These are phyloP conservation scores for Trichosurus vulpecula DNA, from an alignment of 2,797 vertebrate species.

Conservation along the genomic window DNA sequence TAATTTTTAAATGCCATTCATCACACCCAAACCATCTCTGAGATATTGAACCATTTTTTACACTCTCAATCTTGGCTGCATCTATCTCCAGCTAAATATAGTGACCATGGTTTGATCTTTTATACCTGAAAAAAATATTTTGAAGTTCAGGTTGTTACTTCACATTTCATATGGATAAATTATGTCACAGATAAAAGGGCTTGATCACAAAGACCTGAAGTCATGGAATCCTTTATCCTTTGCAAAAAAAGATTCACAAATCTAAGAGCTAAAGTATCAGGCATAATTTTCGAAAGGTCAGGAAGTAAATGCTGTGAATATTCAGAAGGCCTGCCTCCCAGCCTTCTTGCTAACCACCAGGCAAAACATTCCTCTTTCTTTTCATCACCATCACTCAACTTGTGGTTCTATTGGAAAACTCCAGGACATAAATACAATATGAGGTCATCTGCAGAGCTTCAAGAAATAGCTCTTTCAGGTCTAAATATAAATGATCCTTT, in stretches of 20 bases:
- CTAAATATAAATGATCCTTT: conserved; percentile 58
- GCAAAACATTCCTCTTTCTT: neutral
- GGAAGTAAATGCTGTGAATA: neutral
- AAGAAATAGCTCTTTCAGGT: conserved; percentile 34
- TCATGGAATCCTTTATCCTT: neutral
- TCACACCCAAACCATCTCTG: conserved; percentile 22
- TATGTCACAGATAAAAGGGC: neutral
- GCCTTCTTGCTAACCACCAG: neutral
- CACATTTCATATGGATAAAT: neutral
- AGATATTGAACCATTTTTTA: neutral
- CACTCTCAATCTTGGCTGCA: conserved; percentile 2
- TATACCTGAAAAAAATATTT: conserved; percentile 3
- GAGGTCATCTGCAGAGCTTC: conserved; percentile 36
- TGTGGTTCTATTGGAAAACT: conserved; percentile 26
- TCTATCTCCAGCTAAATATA: conserved; percentile 7
- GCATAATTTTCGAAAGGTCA: conserved; percentile 12
- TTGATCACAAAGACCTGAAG: neutral
- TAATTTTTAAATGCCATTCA: conserved; percentile 20
- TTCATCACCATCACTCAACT: neutral
- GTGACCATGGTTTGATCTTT: neutral
- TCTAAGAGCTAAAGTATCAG: neutral
- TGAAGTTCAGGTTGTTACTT: neutral
- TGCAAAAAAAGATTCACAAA: neutral
- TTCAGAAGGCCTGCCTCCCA: neutral
- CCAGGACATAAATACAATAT: conserved; percentile 29